Base-by-base conservation (phyloP, 2,888 invertebrate genomes). In the Tetranychus truncatus region DNA sequence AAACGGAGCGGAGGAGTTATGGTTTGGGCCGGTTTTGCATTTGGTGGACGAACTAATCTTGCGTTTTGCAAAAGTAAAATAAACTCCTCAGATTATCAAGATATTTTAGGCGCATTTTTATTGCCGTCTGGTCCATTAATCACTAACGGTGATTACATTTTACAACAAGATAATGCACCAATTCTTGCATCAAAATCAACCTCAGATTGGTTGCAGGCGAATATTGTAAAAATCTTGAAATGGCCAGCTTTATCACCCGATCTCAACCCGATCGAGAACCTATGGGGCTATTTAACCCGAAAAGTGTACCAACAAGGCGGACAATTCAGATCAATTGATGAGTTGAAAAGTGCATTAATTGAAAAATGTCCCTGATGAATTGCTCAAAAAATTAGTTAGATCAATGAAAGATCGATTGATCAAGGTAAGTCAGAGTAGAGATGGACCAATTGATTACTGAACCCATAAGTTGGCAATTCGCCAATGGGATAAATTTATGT, bases 101-200 rank as follows among this genome's bases (percentile, higher is more conserved):
- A 45, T 44, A 44, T 45, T 72, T n/a, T 72, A n/a, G 34, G n/a
- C 1, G 1, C 8, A 1, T 44, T 15, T 45, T 15, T 72, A 8
- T n/a, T 72, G 7, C 72, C 72, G 1, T 20, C 7, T 72, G 24
- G 1, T 72, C 45, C 34, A 15, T 9, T 20, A 21, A 44, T 44
- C 7, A n/a, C 20, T 1, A 24, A 1, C 24, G n/a, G 18, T 1
- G n/a, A 72, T 1, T 21, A 24, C 11, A n/a, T 72, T 72, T 72
- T 72, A 1, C 66, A 66, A 7, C 74, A 74, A 20, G 74, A 74
- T 74, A 74, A 74, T 44, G 74, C 74, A 11, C 44, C 74, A 18
- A 24, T 34, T 6, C 74, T 66, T 46, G 11, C 11, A 11, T n/a
- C 73, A n/a, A 46, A 46, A 55, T 8, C n/a, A 7, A 73, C 73